A percentile compares a stretch with the other conserved stretches of the same genome.
These are phyloP conservation scores for Dendroctonus ponderosae DNA, from an alignment of 1,140 invertebrate species.

Conservation along the genomic window DNA sequence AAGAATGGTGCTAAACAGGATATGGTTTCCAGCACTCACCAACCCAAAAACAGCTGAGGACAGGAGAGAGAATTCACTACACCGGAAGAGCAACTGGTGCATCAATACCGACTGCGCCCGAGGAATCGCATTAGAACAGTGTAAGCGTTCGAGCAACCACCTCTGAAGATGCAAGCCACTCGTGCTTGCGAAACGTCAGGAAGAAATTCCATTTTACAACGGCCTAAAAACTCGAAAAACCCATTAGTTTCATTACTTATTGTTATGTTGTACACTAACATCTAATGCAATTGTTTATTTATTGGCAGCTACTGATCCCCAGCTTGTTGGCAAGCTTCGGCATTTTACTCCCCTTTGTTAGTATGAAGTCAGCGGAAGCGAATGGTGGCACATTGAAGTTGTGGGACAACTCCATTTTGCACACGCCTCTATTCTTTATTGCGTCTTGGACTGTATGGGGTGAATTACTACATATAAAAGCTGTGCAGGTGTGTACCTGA, in stretches of 20 bases:
- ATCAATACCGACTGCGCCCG: neutral
- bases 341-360: slow-evolving; percentile 39
- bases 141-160: no score
- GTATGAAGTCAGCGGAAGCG: slow-evolving; percentile 31
- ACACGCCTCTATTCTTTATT: slow-evolving; percentile 41
- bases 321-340: slow-evolving; percentile 43
- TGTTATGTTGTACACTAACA: neutral
- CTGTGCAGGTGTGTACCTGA: neutral
- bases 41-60: no score
- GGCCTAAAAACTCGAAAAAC: neutral
- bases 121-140: neutral
- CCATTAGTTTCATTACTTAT: neutral
- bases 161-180: no score
- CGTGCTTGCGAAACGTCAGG: no score
- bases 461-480: slow-evolving; percentile 22
- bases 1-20: no score
- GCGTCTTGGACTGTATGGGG: slow-evolving; percentile 39
- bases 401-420: slow-evolving; percentile 41
- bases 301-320: slow-evolving; percentile 42
- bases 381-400: slow-evolving; percentile 30
- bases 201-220: no score
- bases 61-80: no score
- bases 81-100: neutral
- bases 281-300: neutral
- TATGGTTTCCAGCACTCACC: no score